These are phyloP conservation scores for Drosophila prolongata DNA, from an alignment of 2,888 invertebrate genomes.

Conservation along the genomic window DNA sequence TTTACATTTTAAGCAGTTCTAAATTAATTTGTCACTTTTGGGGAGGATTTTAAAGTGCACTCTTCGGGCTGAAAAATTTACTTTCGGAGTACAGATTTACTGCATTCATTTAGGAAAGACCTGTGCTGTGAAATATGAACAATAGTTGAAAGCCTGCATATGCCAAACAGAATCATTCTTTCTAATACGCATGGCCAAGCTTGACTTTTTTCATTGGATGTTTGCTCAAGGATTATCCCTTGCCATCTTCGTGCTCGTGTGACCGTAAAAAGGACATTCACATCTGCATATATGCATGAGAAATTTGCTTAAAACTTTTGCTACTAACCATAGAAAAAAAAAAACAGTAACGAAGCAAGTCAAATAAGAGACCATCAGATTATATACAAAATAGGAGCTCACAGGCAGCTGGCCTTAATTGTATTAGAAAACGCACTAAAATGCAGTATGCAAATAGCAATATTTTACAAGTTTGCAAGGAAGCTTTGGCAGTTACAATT, in stretches of 20 bases:
- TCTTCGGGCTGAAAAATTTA: not conserved
- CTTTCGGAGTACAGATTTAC: not conserved
- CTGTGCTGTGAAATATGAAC: conserved; percentile 51
- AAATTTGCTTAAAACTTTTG: conserved; percentile 36
- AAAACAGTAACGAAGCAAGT: conserved; percentile 6
- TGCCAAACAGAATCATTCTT: conserved; percentile 51
- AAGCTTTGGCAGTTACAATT: conserved; percentile 22
- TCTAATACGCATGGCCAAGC: conserved; percentile 14
- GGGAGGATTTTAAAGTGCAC: not conserved
- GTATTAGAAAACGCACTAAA: conserved; percentile 27
- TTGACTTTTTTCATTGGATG: conserved; percentile 35
- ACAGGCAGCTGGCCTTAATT: conserved; percentile 24
- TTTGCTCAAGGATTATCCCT: conserved; percentile 26
- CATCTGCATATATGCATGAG: conserved; percentile 69
- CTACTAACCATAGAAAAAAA: conserved; percentile 7
- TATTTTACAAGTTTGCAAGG: conserved; percentile 27
- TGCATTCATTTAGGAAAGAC: conserved; percentile 21
- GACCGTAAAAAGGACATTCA: conserved; percentile 48
- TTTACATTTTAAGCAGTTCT: conserved; percentile 50
- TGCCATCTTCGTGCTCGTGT: conserved; percentile 4
- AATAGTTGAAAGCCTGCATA: conserved; percentile 61
- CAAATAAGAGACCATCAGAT: conserved; percentile 40
- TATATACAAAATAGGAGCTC: conserved; percentile 8
- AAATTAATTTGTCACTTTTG: conserved; percentile 52
- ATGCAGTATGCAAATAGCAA: conserved; percentile 32